Conservation (phyloP, 1,140 invertebrate genomes). For the Diprion similis region DNA sequence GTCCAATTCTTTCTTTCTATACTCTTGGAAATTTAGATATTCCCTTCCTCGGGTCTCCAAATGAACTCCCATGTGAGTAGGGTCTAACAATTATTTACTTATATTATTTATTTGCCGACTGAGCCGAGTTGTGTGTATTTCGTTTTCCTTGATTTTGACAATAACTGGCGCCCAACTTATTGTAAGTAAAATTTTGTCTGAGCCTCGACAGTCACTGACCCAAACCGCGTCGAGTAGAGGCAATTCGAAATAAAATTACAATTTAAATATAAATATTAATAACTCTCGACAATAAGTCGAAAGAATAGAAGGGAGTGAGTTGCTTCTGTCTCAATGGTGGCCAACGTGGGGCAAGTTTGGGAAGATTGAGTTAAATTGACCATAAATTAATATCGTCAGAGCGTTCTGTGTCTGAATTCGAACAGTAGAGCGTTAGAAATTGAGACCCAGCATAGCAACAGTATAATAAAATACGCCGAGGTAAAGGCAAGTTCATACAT, state of each 20-base stretch:
- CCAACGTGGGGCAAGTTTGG: background rate
- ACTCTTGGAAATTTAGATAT: background rate
- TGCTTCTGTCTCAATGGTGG: background rate
- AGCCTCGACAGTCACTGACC: background rate
- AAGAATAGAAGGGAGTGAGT: no score
- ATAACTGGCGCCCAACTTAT: background rate
- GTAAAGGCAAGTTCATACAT: no score
- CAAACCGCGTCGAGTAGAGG: background rate
- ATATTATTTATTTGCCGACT: background rate
- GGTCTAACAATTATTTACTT: background rate
- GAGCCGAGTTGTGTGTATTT: background rate
- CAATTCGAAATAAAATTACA: background rate
- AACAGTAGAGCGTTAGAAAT: background rate
- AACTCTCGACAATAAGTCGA: background rate
- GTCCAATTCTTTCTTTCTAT: background rate
- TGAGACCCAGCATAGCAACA: background rate
- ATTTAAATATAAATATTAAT: background rate
- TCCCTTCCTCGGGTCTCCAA: background rate
- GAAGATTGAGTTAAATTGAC: background rate
- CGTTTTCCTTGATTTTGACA: background rate
- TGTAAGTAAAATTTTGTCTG: background rate
- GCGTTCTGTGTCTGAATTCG: background rate
- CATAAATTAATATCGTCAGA: background rate
- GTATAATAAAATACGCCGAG: no score
- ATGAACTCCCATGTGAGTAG: background rate